Percentiles rank a stretch among this genome's conserved stretches.
These are phyloP conservation scores for Bombus vancouverensis DNA, from an alignment of 1,140 invertebrate genomes.

Conservation along the genomic window DNA sequence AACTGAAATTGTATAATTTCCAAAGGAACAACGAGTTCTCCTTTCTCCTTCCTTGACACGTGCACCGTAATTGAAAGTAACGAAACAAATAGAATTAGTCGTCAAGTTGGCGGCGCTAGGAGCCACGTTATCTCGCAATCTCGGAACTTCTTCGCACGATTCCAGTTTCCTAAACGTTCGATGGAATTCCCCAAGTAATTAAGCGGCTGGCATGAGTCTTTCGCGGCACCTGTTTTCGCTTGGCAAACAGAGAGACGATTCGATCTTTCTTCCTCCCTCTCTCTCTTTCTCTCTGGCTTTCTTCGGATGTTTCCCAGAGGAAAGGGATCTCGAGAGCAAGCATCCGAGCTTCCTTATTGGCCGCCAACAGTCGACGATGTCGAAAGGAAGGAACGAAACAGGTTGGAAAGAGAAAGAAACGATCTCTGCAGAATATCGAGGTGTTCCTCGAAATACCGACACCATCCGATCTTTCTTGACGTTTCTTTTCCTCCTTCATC, in stretches of 20 bases:
- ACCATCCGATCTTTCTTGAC: not conserved
- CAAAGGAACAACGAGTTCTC: not conserved
- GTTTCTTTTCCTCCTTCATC: not conserved
- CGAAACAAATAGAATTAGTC: constrained; percentile 26
- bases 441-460: not conserved
- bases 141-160: not conserved
- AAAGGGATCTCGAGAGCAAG: not conserved
- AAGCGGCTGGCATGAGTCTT: constrained; percentile 19
- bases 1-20: not conserved
- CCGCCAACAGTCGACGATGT: not conserved
- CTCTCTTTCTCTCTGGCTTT: too few species aligned
- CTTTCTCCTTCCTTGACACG: not conserved
- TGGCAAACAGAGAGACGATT: constrained; percentile 15
- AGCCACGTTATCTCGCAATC: not conserved
- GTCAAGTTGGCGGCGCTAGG: too few species aligned
- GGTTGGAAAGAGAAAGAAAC: not conserved
- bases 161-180: not conserved
- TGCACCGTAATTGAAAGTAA: not conserved
- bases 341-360: constrained; percentile 9
- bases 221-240: constrained; percentile 27
- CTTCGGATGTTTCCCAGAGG: too few species aligned
- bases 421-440: constrained; percentile 20
- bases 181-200: constrained; percentile 44
- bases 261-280: not conserved
- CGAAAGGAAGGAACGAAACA: not conserved